Conservation (phyloP, 1,140 invertebrate species). For the Hypsibius dujardini region DNA sequence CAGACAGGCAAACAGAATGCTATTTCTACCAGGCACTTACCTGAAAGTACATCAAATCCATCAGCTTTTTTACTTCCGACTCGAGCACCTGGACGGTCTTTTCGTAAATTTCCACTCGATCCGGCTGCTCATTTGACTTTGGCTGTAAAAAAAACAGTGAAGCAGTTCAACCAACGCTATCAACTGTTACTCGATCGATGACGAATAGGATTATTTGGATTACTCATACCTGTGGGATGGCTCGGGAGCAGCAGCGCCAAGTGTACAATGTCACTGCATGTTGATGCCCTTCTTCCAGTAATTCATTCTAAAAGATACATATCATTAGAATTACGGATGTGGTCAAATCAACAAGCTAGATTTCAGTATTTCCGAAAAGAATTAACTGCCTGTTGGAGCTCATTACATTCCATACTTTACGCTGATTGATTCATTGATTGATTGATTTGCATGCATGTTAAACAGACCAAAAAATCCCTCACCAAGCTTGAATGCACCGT, state of each 20-base stretch:
- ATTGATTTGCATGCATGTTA: too few species aligned
- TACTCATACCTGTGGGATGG: conserved; percentile 52
- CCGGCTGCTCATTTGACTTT: conserved; percentile 95
- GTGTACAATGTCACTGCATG: conserved; percentile 98
- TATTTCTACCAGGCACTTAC: conserved; percentile 40
- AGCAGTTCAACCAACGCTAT: neutral
- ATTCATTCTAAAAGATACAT: conserved; percentile 60
- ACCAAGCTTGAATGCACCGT: conserved; percentile 94
- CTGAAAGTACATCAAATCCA: conserved; percentile 97
- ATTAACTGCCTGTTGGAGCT: too few species aligned
- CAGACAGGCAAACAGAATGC: too few species aligned
- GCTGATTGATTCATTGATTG: too few species aligned
- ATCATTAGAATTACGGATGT: conserved; percentile 23
- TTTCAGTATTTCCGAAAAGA: neutral
- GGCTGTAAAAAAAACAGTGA: conserved; percentile 44
- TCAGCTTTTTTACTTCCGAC: conserved; percentile 87
- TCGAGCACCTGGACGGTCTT: conserved; percentile 89
- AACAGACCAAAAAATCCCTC: conserved; percentile 28
- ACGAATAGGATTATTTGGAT: neutral
- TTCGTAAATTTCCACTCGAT: conserved; percentile 93
- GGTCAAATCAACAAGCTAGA: neutral
- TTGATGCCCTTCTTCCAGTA: conserved; percentile 88
- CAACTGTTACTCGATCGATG: neutral
- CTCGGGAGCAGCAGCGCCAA: conserved; percentile 93
- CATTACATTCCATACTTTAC: too few species aligned